Evolutionary conservation across 2,888 invertebrate species (phyloP).

Genomic region (Sturmia bella): DNA sequence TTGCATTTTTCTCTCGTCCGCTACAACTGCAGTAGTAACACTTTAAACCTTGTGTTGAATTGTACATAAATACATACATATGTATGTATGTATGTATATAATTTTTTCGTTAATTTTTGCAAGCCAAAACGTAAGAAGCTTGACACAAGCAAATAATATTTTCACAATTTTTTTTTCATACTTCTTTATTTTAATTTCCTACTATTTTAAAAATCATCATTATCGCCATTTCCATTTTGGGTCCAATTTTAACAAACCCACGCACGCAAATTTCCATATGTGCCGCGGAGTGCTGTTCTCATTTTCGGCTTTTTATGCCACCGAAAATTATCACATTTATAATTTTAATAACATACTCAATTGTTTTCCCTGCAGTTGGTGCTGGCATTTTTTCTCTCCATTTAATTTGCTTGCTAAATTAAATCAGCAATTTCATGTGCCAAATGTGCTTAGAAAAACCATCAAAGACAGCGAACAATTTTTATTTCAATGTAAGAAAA

Average conservation of each 20-base stretch:
- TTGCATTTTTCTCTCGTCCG: conserved; percentile 53
- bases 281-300: not conserved
- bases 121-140: conserved; percentile 27
- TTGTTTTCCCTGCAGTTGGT: conserved; percentile 5
- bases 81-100: not conserved
- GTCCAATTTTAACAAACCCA: conserved; percentile 60
- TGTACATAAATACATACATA: too few species aligned
- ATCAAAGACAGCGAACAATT: conserved; percentile 4
- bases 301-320: not conserved
- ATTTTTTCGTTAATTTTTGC: conserved; percentile 29
- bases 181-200: not conserved
- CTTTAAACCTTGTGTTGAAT: conserved; percentile 15
- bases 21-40: conserved; percentile 34
- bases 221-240: conserved; percentile 67
- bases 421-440: conserved; percentile 62
- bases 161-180: not conserved
- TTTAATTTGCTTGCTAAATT: conserved; percentile 62
- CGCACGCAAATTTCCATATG: conserved; percentile 60
- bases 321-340: conserved; percentile 57
- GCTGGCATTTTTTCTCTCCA: conserved; percentile 25
- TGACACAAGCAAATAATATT: conserved; percentile 37
- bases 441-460: conserved; percentile 46
- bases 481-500: not conserved
- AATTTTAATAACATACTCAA: conserved; percentile 61
- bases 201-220: conserved; percentile 62